A percentile compares a stretch with the other conserved stretches of the same genome.
These are phyloP conservation scores for Diachasmimorpha longicaudata DNA, from an alignment of 1,140 invertebrate genomes.

Conservation along the genomic window DNA sequence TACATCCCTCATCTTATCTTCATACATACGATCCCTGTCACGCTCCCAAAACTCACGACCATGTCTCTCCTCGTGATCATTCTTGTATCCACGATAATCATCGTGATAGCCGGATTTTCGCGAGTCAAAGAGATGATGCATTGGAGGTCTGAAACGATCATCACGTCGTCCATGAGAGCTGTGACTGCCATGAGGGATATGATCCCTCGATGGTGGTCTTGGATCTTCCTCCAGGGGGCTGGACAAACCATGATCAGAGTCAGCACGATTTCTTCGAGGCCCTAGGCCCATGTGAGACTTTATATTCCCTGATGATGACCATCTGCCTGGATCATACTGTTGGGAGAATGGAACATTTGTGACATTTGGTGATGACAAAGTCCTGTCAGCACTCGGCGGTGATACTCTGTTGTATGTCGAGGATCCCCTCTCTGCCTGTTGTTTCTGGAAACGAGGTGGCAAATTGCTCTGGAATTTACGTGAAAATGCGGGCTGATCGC, in stretches of 20 bases:
- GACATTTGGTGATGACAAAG: slow-evolving; percentile 36
- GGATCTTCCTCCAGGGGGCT: slow-evolving; percentile 53
- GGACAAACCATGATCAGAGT: slow-evolving; percentile 48
- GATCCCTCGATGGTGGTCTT: slow-evolving; percentile 48
- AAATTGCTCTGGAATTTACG: slow-evolving; percentile 80
- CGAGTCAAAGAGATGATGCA: slow-evolving; percentile 48
- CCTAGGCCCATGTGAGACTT: slow-evolving; percentile 46
- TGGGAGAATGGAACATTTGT: slow-evolving; percentile 55
- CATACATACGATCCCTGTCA: slow-evolving; percentile 52
- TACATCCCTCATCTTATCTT: slow-evolving; percentile 47
- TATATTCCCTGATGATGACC: slow-evolving; percentile 46
- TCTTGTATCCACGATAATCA: slow-evolving; percentile 55
- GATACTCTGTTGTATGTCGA: slow-evolving; percentile 45
- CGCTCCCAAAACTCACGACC: slow-evolving; percentile 54
- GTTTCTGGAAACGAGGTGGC: slow-evolving; percentile 85
- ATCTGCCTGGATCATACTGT: slow-evolving; percentile 61
- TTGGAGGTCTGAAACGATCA: slow-evolving; percentile 35
- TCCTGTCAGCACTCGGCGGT: slow-evolving; percentile 53
- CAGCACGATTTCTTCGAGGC: slow-evolving; percentile 47
- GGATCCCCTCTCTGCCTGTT: slow-evolving; percentile 65
- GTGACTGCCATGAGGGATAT: slow-evolving; percentile 8
- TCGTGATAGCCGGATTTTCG: slow-evolving; percentile 55
- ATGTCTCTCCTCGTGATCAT: slow-evolving; percentile 55
- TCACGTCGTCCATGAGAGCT: slow-evolving; percentile 24
- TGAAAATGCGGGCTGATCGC: slow-evolving; percentile 66